phyloP scores from a whole-genome alignment of 2,113 vertebrate species.

The Leucopsar rothschildi region DNA sequence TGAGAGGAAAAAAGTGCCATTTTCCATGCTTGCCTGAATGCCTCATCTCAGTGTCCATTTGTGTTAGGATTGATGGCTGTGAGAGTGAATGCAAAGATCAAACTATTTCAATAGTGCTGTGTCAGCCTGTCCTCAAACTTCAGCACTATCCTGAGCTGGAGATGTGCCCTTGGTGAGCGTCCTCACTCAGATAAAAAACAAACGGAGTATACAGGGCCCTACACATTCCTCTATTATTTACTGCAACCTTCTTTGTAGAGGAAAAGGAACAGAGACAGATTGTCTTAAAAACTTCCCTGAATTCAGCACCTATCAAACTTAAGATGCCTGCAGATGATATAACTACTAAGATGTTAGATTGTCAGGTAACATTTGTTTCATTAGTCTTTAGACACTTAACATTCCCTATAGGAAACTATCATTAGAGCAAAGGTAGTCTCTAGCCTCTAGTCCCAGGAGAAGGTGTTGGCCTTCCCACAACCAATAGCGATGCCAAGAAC shows the following conservation, averaged over 20 bases:
- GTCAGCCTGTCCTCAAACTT: slow-evolving; percentile 24
- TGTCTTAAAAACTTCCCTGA: neutral
- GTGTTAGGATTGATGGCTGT: slow-evolving; percentile 21
- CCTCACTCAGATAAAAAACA: neutral
- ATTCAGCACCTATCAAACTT: neutral
- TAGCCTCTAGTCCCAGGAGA: slow-evolving; percentile 47
- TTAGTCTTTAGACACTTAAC: slow-evolving; percentile 65
- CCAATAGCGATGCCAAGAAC: neutral
- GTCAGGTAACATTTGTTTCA: slow-evolving; percentile 52
- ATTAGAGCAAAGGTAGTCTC: slow-evolving; percentile 62
- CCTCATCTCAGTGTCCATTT: slow-evolving; percentile 31
- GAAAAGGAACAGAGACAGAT: neutral
- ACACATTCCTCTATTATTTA: neutral
- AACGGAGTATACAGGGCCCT: neutral
- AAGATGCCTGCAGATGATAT: slow-evolving; percentile 9
- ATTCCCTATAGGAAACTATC: slow-evolving; percentile 59
- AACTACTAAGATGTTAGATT: slow-evolving; percentile 23
- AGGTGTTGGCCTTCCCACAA: slow-evolving; percentile 35
- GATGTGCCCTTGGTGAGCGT: neutral
- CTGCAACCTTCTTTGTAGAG: neutral
- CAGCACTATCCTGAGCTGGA: neutral
- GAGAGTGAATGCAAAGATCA: slow-evolving; percentile 9
- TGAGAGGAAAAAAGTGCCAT: slow-evolving; percentile 26
- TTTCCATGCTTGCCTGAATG: slow-evolving; percentile 47
- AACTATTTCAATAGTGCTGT: neutral